A percentile compares a stretch with the other conserved stretches of the same genome.
Conservation (phyloP, 2,113 vertebrate species). For the Tetrao urogallus region DNA sequence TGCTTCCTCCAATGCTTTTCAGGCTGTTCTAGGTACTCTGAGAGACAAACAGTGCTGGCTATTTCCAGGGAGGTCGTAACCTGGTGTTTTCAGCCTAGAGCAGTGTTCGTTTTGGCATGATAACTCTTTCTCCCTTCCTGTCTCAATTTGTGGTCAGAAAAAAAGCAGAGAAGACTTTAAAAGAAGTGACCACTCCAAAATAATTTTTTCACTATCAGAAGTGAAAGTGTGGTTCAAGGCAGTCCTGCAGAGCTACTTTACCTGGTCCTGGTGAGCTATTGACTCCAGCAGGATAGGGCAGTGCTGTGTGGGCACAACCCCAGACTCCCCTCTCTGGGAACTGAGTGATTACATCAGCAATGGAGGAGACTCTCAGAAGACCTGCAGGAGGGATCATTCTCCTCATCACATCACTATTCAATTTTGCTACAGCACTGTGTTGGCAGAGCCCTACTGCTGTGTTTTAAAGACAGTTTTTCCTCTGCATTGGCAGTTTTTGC, state of each 20-base stretch:
- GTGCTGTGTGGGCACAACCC: not conserved
- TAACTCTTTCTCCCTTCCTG: not conserved
- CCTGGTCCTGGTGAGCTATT: not conserved
- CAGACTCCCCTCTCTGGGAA: not conserved
- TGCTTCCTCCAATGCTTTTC: not conserved
- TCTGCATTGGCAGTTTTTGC: not conserved
- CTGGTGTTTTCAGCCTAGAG: not conserved
- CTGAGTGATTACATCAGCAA: not conserved
- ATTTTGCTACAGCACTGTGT: not conserved
- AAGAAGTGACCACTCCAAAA: not conserved
- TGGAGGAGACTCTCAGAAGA: not conserved
- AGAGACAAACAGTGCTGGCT: not conserved
- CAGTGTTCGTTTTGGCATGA: not conserved
- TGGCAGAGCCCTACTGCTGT: not conserved
- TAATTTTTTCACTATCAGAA: not conserved
- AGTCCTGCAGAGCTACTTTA: not conserved
- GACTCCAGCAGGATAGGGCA: not conserved
- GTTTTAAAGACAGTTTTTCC: not conserved
- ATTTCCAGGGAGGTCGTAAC: not conserved
- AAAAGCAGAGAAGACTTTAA: not conserved
- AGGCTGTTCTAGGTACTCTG: not conserved
- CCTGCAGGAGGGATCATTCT: not conserved
- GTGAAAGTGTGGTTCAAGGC: not conserved
- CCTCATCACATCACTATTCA: not conserved
- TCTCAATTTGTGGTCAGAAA: not conserved